These are phyloP conservation scores for Eleginops maclovinus DNA, from an alignment of 2,113 vertebrate species.

Conservation along the genomic window DNA sequence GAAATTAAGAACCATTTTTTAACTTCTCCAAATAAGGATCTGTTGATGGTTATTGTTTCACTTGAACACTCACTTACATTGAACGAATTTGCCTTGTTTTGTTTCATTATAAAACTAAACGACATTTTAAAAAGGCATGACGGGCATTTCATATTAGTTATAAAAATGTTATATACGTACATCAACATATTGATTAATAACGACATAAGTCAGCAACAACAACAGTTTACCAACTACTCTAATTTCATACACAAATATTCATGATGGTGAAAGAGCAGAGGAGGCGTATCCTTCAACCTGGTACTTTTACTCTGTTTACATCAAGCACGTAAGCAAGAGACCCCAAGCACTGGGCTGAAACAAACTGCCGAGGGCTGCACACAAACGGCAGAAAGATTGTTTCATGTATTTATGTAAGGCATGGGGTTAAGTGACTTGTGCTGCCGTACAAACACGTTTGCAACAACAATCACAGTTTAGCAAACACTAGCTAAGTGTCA, in stretches of 20 bases:
- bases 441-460: constrained; percentile 6
- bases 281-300: constrained; percentile 47
- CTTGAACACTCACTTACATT: background rate
- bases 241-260: background rate
- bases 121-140: background rate
- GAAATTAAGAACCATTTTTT: too few species aligned
- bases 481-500: constrained; percentile 38
- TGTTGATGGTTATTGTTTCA: background rate
- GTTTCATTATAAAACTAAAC: background rate
- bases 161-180: background rate
- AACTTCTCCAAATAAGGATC: background rate
- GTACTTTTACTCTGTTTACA: constrained; percentile 61
- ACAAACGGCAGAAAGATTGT: background rate
- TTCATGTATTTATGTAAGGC: background rate
- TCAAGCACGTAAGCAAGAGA: constrained; percentile 11
- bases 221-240: background rate
- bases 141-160: background rate
- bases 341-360: background rate
- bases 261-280: constrained; percentile 4
- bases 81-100: background rate
- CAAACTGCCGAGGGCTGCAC: background rate
- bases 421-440: fast-evolving
- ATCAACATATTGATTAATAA: background rate
- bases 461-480: constrained; percentile 38
- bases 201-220: background rate